Base-by-base conservation (phyloP, 1,140 invertebrate genomes). In the Pseudomyrmex pallidus region DNA sequence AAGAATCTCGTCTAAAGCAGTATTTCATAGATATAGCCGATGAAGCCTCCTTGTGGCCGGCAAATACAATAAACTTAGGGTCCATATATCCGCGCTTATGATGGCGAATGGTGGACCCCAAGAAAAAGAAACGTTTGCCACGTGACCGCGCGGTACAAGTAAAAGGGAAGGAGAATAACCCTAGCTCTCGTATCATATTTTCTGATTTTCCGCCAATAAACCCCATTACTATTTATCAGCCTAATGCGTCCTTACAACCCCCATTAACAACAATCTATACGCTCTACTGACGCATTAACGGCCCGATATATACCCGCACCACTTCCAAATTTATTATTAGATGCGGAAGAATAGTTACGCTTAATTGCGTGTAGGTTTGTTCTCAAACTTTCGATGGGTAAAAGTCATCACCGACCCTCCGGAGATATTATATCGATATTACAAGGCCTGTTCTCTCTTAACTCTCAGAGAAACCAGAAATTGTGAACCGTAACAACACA, bases 191-290 rank as follows among this genome's bases (percentile, higher is more conserved):
- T 94, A 5, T 35, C 92, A 93, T 94, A 94, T 94, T 93, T 94
- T 88, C 93, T 94, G 93, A 94, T 94, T 94, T 93, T 94, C 90
- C 92, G 91, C 93, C 93, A 93, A 94, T 94, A 94, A 94, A 92
- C 91, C 87, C 93, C 92, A 94, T 94, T 94, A 94, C 94, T 94
- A 94, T 94, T 94, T 94, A 94, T 94, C 94, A 94, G 92, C 82
- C 91, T 94, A 94, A 94, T 94, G 93, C 90, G 87, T 93, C 89
- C 92, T 94, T 92, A 94, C 92, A 92, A 93, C 92, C 91, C 84
- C 91, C 92, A 92, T 93, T 94, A 94, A 94, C 93, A 92, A 94
- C 91, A 92, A 94, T 94, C 92, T 92, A 92, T 93, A 91, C 88
- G 85, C 74, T 90, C 87, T 87, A 82, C 35, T 35, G 35, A 84